A percentile compares a stretch with the other conserved stretches of the same genome.
phyloP scores from a whole-genome alignment of 2,113 vertebrate genomes.

The Marmota flaviventris region DNA sequence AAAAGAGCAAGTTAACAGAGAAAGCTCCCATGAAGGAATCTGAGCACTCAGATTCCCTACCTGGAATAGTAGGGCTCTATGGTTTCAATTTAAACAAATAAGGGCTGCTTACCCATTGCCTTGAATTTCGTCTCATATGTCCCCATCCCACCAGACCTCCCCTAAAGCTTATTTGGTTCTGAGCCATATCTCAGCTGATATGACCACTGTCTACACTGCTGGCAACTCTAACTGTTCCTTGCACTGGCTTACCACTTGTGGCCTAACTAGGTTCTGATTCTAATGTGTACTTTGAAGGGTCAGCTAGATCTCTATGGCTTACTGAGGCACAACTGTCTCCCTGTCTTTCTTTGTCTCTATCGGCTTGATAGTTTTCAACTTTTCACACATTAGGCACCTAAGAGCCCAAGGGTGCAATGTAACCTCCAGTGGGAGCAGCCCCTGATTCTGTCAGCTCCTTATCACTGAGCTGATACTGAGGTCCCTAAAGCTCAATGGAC shows the following conservation, averaged over 20 bases:
- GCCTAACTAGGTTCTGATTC: background rate
- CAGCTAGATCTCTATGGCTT: background rate
- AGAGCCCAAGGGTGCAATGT: background rate
- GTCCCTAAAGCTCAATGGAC: background rate
- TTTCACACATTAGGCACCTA: background rate
- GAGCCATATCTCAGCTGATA: background rate
- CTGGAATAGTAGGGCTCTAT: too few species aligned
- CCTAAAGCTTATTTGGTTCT: background rate
- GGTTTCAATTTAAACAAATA: background rate
- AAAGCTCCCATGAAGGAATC: background rate
- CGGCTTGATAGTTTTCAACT: background rate
- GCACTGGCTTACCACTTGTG: background rate
- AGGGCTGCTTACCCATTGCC: background rate
- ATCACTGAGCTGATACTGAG: background rate
- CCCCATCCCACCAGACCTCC: background rate
- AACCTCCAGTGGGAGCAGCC: background rate
- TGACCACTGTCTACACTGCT: background rate
- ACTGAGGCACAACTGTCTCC: background rate
- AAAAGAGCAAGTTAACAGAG: background rate
- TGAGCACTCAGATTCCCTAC: background rate
- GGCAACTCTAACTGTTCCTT: background rate
- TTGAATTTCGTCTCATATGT: background rate
- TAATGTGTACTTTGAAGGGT: background rate
- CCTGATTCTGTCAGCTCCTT: background rate
- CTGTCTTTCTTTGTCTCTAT: fast-evolving